Conservation (phyloP, 1,140 invertebrate species). For the Musca domestica region DNA sequence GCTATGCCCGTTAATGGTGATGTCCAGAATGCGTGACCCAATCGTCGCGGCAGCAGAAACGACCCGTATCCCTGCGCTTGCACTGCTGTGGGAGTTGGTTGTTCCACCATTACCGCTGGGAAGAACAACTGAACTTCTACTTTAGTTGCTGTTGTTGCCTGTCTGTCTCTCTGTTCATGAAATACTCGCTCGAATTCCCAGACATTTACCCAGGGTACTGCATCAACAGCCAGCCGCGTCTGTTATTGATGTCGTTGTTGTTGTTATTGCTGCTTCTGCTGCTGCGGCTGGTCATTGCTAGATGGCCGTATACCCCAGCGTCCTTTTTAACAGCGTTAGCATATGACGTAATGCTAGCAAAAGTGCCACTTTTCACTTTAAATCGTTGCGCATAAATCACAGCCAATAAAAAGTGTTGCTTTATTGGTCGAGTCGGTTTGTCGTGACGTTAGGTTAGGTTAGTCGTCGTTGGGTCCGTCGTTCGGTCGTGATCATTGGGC, state of each 20-base stretch:
- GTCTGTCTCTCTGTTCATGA: not conserved
- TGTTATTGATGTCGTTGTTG: too few species aligned
- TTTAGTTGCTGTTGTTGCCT: not conserved
- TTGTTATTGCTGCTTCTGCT: too few species aligned
- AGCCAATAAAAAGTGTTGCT: slow-evolving; percentile 23
- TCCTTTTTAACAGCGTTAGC: slow-evolving; percentile 27
- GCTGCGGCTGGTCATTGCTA: not conserved
- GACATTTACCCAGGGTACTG: too few species aligned
- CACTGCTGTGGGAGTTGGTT: too few species aligned
- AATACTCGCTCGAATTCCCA: not conserved
- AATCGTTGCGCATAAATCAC: slow-evolving; percentile 51
- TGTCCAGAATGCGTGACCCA: too few species aligned
- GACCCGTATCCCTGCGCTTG: not conserved
- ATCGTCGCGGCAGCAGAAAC: not conserved
- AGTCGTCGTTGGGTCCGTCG: too few species aligned
- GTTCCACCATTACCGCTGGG: too few species aligned
- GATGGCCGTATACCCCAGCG: slow-evolving; percentile 19
- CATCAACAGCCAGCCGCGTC: too few species aligned
- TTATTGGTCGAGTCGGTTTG: not conserved
- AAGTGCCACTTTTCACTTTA: slow-evolving; percentile 52
- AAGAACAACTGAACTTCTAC: not conserved
- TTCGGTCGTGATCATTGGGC: too few species aligned
- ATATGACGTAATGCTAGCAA: slow-evolving; percentile 31
- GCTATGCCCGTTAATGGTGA: not conserved
- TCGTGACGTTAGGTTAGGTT: too few species aligned